These are phyloP conservation scores for Panurus biarmicus DNA, from an alignment of 2,113 vertebrate genomes.

Conservation along the genomic window DNA sequence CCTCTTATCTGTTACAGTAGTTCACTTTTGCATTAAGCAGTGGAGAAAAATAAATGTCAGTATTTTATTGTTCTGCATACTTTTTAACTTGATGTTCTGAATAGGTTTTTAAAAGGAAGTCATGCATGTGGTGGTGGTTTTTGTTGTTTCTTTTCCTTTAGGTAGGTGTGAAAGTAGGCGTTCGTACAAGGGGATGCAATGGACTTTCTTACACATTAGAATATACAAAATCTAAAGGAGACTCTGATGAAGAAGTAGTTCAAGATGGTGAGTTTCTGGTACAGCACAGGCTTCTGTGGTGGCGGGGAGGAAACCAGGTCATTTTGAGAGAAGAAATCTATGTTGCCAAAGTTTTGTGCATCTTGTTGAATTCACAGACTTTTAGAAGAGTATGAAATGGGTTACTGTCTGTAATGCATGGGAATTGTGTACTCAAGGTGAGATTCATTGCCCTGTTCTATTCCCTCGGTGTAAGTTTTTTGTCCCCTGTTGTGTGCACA, in stretches of 20 bases:
- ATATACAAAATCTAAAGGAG: conserved; percentile 86
- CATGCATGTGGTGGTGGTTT: background rate
- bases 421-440: background rate
- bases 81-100: background rate
- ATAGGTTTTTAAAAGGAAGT: background rate
- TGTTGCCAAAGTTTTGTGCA: background rate
- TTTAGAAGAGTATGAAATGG: background rate
- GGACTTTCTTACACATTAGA: conserved; percentile 93
- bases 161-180: conserved; percentile 92
- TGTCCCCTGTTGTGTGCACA: background rate
- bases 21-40: background rate
- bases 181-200: conserved; percentile 94
- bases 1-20: background rate
- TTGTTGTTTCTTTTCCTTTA: conserved; percentile 37
- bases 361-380: background rate
- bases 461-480: background rate
- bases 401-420: background rate
- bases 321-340: background rate
- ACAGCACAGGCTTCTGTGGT: background rate
- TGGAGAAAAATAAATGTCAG: background rate
- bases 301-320: background rate
- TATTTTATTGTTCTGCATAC: background rate
- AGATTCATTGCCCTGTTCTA: background rate
- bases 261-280: conserved; percentile 83
- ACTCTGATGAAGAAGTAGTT: conserved; percentile 92